These are phyloP conservation scores for Hydractinia echinata DNA, from an alignment of 30 jellyfish, hydroid and myxozoan genomes.

Conservation along the genomic window DNA sequence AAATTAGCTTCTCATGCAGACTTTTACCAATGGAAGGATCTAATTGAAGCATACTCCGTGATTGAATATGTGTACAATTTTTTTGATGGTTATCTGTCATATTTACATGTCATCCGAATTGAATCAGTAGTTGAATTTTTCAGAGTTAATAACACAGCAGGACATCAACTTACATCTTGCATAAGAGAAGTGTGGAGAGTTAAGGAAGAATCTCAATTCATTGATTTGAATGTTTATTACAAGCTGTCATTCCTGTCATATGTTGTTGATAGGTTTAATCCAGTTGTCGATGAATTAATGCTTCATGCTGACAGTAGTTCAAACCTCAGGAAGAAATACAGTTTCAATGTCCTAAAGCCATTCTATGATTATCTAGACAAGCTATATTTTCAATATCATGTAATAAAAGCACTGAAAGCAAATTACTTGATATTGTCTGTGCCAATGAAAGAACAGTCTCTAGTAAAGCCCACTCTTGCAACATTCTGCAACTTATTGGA, in stretches of 20 bases:
- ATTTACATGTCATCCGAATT: neutral
- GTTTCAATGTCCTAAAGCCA: slow-evolving; percentile 12
- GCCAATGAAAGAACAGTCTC: neutral
- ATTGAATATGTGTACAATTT: neutral
- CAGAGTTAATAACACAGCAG: neutral
- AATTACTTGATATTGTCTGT: neutral
- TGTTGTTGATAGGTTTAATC: neutral
- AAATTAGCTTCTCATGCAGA: neutral
- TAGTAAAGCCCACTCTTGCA: neutral
- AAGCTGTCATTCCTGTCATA: neutral
- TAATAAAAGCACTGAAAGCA: neutral
- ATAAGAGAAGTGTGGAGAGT: neutral
- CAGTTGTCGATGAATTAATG: neutral
- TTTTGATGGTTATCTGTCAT: neutral
- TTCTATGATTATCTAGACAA: neutral
- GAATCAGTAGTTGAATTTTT: neutral
- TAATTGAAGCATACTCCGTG: neutral
- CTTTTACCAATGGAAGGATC: neutral
- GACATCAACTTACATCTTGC: neutral
- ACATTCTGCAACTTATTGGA: slow-evolving; percentile 1
- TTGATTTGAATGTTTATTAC: neutral
- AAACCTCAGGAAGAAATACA: neutral
- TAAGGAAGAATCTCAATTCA: neutral
- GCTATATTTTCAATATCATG: neutral
- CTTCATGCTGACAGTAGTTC: neutral